Conservation (phyloP, 2,797 vertebrate genomes). For the Phyllotis vaccarum region DNA sequence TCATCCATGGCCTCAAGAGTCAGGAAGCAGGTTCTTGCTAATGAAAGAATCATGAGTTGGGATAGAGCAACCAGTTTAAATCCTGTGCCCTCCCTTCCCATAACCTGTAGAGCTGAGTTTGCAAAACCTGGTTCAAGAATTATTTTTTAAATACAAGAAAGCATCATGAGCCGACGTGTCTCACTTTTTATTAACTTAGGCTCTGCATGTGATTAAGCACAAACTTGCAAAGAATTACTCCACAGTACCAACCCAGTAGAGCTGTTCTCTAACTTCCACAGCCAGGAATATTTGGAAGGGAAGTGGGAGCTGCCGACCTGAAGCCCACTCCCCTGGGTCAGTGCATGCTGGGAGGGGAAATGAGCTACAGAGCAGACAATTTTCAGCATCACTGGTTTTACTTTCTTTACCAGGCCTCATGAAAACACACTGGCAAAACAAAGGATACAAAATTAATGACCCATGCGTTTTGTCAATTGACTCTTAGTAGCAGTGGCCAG, state of each 20-base stretch:
- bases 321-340: conserved; percentile 91
- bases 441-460: conserved; percentile 99
- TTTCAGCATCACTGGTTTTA: conserved; percentile 99
- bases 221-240: conserved; percentile 84
- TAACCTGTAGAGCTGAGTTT: conserved; percentile 55
- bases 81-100: conserved; percentile 48
- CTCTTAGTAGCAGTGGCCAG: conserved; percentile 94
- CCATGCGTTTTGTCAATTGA: conserved; percentile 96
- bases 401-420: conserved; percentile 96
- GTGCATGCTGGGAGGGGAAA: conserved; percentile 92
- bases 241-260: conserved; percentile 83
- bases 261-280: conserved; percentile 91
- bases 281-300: conserved; percentile 89
- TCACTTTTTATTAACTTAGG: conserved; percentile 73
- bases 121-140: conserved; percentile 13
- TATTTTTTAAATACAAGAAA: conserved; percentile 58
- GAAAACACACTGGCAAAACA: conserved; percentile 99
- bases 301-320: conserved; percentile 87
- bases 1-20: conserved; percentile 47
- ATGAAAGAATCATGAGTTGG: conserved; percentile 45
- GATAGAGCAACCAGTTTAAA: conserved; percentile 61
- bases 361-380: conserved; percentile 98
- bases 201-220: conserved; percentile 85
- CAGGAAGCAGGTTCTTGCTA: neutral
- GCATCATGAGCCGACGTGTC: conserved; percentile 60